Conservation (phyloP, 2,888 invertebrate species). For the Dynastes maya region DNA sequence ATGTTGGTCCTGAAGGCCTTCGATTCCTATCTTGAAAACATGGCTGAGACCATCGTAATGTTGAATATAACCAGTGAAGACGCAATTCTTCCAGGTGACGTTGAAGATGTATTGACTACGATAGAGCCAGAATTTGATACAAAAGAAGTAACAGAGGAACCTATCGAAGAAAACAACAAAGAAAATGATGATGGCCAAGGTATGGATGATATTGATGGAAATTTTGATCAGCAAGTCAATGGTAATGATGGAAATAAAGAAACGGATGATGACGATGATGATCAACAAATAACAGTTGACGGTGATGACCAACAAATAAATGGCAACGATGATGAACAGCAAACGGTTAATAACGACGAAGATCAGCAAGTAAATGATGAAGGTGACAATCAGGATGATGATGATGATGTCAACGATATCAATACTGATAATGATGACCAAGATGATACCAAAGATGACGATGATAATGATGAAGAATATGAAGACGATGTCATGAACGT, state of each 20-base stretch:
- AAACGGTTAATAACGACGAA: not conserved
- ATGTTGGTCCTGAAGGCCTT: not conserved
- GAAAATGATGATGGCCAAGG: not conserved
- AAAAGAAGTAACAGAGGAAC: no score
- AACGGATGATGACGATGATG: not conserved
- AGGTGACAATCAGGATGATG: not conserved
- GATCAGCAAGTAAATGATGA: not conserved
- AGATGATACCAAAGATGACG: not conserved
- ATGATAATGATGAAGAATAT: constrained; percentile 12
- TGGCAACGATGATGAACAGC: not conserved
- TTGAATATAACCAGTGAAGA: not conserved
- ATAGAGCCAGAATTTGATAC: no score
- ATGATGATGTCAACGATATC: not conserved
- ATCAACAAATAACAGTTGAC: not conserved
- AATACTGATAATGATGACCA: not conserved
- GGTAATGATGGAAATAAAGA: constrained; percentile 1
- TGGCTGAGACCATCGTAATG: not conserved
- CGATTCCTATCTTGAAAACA: not conserved
- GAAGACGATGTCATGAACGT: not conserved
- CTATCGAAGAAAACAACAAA: not conserved
- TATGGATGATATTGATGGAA: not conserved
- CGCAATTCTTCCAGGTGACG: not conserved
- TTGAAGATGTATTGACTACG: constrained; percentile 2
- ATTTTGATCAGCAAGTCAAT: not conserved
- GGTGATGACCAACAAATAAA: not conserved